These are phyloP conservation scores for Spheniscus mendiculus DNA, from an alignment of 2,113 vertebrate species.

Conservation along the genomic window DNA sequence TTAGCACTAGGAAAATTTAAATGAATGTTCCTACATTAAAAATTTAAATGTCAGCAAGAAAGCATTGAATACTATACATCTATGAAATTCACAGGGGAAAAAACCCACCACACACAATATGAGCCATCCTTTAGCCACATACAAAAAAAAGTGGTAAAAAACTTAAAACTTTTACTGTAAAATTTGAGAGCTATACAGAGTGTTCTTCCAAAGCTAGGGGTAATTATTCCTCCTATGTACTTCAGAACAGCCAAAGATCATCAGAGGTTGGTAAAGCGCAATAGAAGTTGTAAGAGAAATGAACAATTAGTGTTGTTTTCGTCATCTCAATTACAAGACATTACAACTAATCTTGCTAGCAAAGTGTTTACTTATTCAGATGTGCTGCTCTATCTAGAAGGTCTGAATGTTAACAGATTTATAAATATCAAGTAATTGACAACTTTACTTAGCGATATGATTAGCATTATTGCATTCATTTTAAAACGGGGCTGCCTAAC, in stretches of 20 bases:
- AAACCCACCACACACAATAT: background rate
- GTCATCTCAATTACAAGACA: background rate
- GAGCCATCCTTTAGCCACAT: background rate
- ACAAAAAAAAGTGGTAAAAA: rapidly evolving
- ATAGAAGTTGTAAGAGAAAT: background rate
- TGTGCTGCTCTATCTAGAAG: background rate
- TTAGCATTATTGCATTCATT: background rate
- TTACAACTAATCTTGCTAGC: background rate
- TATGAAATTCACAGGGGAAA: background rate
- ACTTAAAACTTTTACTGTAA: background rate
- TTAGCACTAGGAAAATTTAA: background rate
- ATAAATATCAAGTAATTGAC: background rate
- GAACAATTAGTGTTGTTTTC: background rate
- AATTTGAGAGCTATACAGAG: background rate
- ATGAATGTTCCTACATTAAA: background rate
- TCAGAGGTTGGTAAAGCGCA: background rate
- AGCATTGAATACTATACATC: background rate
- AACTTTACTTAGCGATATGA: background rate
- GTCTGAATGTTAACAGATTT: background rate
- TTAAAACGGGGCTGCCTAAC: background rate
- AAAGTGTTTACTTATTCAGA: background rate
- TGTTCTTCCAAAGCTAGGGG: background rate
- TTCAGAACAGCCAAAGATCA: background rate
- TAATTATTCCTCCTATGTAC: background rate
- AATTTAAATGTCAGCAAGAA: background rate